A percentile compares a stretch with the other conserved stretches of the same genome.
phyloP scores from a whole-genome alignment of 2,888 invertebrate genomes.

The Galeopsomyia nigrocyanea region DNA sequence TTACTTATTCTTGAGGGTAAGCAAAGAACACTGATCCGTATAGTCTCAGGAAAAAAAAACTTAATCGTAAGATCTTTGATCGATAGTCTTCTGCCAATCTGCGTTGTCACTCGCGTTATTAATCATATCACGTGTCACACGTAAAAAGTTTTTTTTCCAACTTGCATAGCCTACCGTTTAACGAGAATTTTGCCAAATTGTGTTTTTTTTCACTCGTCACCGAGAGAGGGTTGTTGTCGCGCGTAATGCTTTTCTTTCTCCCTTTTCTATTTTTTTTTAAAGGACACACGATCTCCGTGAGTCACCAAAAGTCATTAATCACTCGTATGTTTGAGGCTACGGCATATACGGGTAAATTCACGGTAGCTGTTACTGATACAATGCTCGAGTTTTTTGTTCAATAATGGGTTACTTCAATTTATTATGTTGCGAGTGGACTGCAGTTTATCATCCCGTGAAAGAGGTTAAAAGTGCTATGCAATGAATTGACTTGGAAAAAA shows the following conservation, averaged over 20 bases:
- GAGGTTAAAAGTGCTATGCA: neutral
- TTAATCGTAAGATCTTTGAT: slow-evolving; percentile 33
- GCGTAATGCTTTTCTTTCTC: slow-evolving; percentile 11
- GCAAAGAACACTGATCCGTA: neutral
- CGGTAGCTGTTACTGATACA: neutral
- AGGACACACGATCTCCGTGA: slow-evolving; percentile 28
- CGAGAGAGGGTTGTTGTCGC: slow-evolving; percentile 44
- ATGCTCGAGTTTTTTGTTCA: slow-evolving; percentile 8
- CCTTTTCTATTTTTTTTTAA: neutral
- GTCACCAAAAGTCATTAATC: slow-evolving; percentile 46
- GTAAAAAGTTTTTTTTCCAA: slow-evolving; percentile 35
- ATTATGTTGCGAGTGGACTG: slow-evolving; percentile 4
- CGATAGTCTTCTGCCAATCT: slow-evolving; percentile 37
- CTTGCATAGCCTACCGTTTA: slow-evolving; percentile 46
- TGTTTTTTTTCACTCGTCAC: slow-evolving; percentile 45
- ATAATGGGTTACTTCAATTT: slow-evolving; percentile 26
- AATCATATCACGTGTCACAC: slow-evolving; percentile 40
- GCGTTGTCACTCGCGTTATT: slow-evolving; percentile 42
- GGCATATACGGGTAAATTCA: slow-evolving; percentile 31
- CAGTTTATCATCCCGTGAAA: slow-evolving; percentile 1
- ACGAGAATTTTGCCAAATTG: slow-evolving; percentile 47
- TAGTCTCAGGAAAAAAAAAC: slow-evolving; percentile 3
- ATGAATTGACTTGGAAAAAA: neutral
- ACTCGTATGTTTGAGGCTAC: slow-evolving; percentile 20
- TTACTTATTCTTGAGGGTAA: neutral